A percentile compares a stretch with the other conserved stretches of the same genome.
Evolutionary conservation across 1,140 invertebrate genomes (phyloP).

Genomic region (Drosophila prosaltans): DNA sequence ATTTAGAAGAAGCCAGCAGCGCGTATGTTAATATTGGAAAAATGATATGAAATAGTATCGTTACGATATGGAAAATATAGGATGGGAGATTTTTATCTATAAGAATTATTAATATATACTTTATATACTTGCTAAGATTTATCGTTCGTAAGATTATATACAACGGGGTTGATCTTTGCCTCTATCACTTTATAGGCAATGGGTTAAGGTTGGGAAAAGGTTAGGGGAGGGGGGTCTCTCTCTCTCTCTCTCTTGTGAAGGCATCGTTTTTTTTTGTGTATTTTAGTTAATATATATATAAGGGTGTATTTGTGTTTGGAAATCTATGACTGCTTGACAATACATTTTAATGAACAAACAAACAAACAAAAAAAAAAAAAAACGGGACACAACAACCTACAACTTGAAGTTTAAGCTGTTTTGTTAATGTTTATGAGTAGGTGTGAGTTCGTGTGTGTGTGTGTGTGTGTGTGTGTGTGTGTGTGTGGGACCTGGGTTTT

Average conservation of each 20-base stretch:
- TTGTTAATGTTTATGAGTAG: slow-evolving; percentile 3
- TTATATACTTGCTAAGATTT: slow-evolving; percentile 5
- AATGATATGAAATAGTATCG: slow-evolving; percentile 8
- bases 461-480: slow-evolving; percentile 17
- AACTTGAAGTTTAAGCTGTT: slow-evolving; percentile 28
- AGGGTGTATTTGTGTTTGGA: not conserved
- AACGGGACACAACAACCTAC: slow-evolving; percentile 20
- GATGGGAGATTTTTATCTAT: slow-evolving; percentile 8
- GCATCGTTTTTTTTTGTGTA: not conserved
- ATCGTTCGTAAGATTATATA: slow-evolving; percentile 7
- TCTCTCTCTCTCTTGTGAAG: slow-evolving; percentile 5
- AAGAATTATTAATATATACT: not conserved
- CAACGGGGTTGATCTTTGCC: not conserved
- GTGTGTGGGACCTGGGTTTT: slow-evolving; percentile 17
- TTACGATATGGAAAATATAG: slow-evolving; percentile 12
- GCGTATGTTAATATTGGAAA: not conserved
- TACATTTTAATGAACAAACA: slow-evolving; percentile 4
- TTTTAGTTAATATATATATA: not conserved
- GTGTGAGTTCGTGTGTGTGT: slow-evolving; percentile 17
- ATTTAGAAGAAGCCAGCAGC: not conserved
- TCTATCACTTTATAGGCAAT: not conserved
- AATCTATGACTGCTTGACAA: slow-evolving; percentile 9
- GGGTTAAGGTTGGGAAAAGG: not conserved
- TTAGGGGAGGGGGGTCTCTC: not conserved
- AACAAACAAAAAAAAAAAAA: slow-evolving; percentile 17